Evolutionary conservation across 1,140 invertebrate genomes (phyloP), one percentile per base, ranked within the genome.

Genomic region (Laupala kohalensis): DNA sequence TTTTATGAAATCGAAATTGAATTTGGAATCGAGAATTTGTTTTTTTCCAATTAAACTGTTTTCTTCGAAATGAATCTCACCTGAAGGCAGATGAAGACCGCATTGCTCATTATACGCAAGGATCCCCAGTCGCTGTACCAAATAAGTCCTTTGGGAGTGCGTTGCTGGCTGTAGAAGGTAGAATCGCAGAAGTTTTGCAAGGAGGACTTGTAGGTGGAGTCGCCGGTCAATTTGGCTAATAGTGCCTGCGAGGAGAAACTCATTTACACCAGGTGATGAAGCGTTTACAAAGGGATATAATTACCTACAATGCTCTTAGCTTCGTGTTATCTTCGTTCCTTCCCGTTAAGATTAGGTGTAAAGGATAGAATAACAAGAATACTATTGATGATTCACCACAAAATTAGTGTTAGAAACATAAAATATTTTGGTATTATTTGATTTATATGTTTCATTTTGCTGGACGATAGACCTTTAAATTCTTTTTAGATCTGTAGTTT

Each of bases 41-140:
- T n/a, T n/a, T n/a, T n/a, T n/a, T n/a, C n/a, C n/a, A n/a, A n/a
- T 62, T 62, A 62, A 19, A 12, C 19, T 62, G 9, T 62, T 62
- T 12, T 62, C 9, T 9, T 62, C 37, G 9, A 9, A 62, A 25
- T 6, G 9, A 66, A 25, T 26, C 25, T 27, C 76, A 82, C 81
- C 75, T 83, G 78, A 15, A 84, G 76, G 70, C 85, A 86, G 66
- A 86, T 74, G 75, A 86, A 87, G 3, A 84, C 86, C 23, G 85
- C 82, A 75, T 86, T 87, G 6, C 85, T 83, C 3, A 84, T 83
- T 71, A 85, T 83, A 64, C 84, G 81, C 25, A 88, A 78, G 23
- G 84, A 83, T 25, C 87, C 86, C 73, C 81, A 83, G 74, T 84
- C 82, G 53, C 84, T 80, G 69, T 87, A 82, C 76, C 83, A 87